Evolutionary conservation across 2,888 invertebrate genomes (phyloP).

Genomic region (Trichopoda pennipes): DNA sequence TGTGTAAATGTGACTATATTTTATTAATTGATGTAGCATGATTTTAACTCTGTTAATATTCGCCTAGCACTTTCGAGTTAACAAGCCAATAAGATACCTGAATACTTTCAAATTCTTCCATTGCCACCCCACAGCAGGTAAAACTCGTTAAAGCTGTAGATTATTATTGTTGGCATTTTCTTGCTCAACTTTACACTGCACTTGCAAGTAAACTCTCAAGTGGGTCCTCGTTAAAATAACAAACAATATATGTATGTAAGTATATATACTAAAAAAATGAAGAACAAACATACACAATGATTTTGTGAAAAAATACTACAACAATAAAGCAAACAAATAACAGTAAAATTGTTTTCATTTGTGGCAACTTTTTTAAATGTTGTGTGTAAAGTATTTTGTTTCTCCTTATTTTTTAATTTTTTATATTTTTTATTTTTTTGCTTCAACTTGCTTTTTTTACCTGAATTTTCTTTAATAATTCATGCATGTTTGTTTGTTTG

Average conservation of each 20-base stretch:
- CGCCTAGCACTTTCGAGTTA: too few relatives aligned
- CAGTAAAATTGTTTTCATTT: slow-evolving; percentile 41
- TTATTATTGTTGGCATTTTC: slow-evolving; percentile 21
- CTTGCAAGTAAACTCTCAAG: slow-evolving; percentile 56
- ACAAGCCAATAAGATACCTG: background rate
- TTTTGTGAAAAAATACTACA: background rate
- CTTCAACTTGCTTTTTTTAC: background rate
- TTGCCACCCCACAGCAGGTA: background rate
- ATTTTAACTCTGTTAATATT: too few relatives aligned
- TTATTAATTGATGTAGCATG: too few relatives aligned
- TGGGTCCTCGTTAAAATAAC: slow-evolving; percentile 52
- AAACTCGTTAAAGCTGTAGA: slow-evolving; percentile 13
- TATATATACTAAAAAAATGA: background rate
- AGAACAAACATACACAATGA: background rate
- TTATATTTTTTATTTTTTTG: background rate
- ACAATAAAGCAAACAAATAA: slow-evolving; percentile 25
- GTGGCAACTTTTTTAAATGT: slow-evolving; percentile 59
- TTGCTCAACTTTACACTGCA: slow-evolving; percentile 37
- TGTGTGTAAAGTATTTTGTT: slow-evolving; percentile 48
- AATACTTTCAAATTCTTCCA: background rate
- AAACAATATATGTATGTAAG: background rate
- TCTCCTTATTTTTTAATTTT: background rate
- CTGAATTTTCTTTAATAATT: slow-evolving; percentile 13
- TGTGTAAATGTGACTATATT: too few relatives aligned
- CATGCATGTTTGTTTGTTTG: background rate